These are phyloP conservation scores for Brachyptera risi DNA, from an alignment of 2,888 invertebrate genomes.

Conservation along the genomic window DNA sequence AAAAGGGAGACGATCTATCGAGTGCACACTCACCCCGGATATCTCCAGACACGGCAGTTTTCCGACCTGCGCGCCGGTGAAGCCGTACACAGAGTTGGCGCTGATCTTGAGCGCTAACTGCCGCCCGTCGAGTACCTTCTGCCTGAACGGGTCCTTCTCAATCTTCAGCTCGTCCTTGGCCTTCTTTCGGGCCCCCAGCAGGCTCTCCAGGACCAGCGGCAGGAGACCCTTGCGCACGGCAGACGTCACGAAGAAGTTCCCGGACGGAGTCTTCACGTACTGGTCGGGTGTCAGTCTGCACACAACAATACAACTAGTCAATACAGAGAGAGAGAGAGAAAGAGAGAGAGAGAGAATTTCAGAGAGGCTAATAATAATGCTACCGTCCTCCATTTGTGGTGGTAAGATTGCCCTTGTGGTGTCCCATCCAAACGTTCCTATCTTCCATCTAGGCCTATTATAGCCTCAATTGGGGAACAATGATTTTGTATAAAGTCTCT, in stretches of 20 bases:
- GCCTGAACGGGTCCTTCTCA: slow-evolving; percentile 90
- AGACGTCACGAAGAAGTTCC: slow-evolving; percentile 85
- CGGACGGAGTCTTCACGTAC: slow-evolving; percentile 84
- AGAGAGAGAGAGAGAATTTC: no score
- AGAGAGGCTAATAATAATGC: no score
- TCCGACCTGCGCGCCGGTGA: slow-evolving; percentile 98
- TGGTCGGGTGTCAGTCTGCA: slow-evolving; percentile 57
- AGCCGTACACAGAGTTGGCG: slow-evolving; percentile 99
- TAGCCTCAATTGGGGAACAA: no score
- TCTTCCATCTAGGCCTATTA: no score
- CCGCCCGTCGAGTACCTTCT: slow-evolving; percentile 92
- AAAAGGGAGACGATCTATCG: no score
- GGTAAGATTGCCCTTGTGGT: no score
- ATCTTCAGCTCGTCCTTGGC: slow-evolving; percentile 93
- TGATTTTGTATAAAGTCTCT: no score
- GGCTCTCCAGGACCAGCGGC: slow-evolving; percentile 91
- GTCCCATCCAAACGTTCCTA: no score
- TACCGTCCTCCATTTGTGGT: no score
- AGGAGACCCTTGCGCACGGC: slow-evolving; percentile 84
- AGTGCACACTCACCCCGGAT: slow-evolving; percentile 61
- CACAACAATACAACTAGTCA: neutral
- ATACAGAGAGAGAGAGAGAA: no score
- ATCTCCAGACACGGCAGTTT: slow-evolving; percentile 95
- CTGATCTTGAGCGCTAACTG: slow-evolving; percentile 97
- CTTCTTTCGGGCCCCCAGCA: slow-evolving; percentile 85